Evolutionary conservation across 2,888 invertebrate species (phyloP), one percentile per base, ranked within the genome.

Genomic region (Liposcelis brunnea): DNA sequence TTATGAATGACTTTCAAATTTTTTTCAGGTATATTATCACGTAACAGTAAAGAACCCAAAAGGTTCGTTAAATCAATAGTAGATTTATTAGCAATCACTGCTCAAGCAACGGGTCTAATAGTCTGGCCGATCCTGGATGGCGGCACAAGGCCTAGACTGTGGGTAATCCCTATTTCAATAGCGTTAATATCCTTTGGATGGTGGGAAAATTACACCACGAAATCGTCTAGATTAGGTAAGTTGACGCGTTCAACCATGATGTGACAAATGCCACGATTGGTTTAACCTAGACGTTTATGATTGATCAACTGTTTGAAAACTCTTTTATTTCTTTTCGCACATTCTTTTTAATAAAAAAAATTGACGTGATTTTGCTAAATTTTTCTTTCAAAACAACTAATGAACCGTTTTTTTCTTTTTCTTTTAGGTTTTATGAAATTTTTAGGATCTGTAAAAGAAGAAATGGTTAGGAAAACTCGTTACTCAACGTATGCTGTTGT

Each of bases 201-300:
- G 91, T 97, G 97, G 97, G 95, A 97, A 64, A 97, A 97, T 64
- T 97, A 87, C 59, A 86, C 93, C 1, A 83, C 86, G 47, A 72
- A 77, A 47, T 77, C 85, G 55, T 90, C 93, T 47, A 80, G 87
- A 1, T 72, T 91, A 50, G 80, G 79, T 77, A 60, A 64, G 62
- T 51, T 35, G 8, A 26, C 26, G 4, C 8, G 8, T 26, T 26
- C 26, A 26, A 26, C 26, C 26, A 26, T 26, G 26, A 26, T 26
- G 26, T 26, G 26, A 26, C 26, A 26, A 26, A 26, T 26, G 26
- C 26, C 26, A 26, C 26, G 26, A 26, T 6, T 26, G 26, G 8
- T 6, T 8, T 6, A 26, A 26, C 26, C 26, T 8, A 26, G 26
- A 26, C 26, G 26, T 26, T 26, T 6, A 26, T 8, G 26, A 26